Evolutionary conservation across 2,888 invertebrate species (phyloP).

Genomic region (Tenthredo scrophulariae): DNA sequence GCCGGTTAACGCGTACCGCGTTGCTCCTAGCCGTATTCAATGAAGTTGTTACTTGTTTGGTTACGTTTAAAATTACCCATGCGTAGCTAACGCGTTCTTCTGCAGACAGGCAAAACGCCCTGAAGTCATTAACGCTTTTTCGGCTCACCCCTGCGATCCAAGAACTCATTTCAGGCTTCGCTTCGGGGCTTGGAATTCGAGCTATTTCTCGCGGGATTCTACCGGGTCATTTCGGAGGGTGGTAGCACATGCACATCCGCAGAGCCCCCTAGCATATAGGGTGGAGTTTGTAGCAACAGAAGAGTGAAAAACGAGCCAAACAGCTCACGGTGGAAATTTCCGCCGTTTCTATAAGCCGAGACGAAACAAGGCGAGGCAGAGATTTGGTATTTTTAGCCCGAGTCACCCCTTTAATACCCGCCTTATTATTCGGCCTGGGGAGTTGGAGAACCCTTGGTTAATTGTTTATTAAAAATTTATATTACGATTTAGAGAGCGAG

Average conservation of each 20-base stretch:
- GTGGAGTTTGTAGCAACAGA: not conserved
- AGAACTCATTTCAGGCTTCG: not conserved
- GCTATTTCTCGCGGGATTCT: slow-evolving; percentile 3
- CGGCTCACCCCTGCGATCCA: not conserved
- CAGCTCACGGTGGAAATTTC: not conserved
- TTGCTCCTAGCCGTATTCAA: slow-evolving; percentile 3
- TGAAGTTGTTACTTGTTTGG: slow-evolving; percentile 42
- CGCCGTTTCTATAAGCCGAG: not conserved
- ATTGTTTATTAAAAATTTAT: slow-evolving; percentile 52
- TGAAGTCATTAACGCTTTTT: slow-evolving; percentile 37
- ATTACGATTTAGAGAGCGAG: slow-evolving; percentile 31
- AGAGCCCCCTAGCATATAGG: not conserved
- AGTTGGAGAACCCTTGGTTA: not conserved
- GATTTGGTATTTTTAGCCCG: not conserved
- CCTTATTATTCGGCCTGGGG: not conserved
- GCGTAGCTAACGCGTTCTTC: slow-evolving; percentile 17
- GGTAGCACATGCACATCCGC: not conserved
- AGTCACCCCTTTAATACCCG: not conserved
- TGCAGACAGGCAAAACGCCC: slow-evolving; percentile 1
- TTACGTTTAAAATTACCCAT: slow-evolving; percentile 35
- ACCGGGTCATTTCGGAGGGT: not conserved
- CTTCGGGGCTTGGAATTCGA: slow-evolving; percentile 15
- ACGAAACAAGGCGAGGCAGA: not conserved
- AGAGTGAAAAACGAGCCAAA: not conserved
- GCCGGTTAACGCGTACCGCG: not conserved